These are phyloP conservation scores for Atlantisia rogersi DNA, from an alignment of 2,113 vertebrate species.

Conservation along the genomic window DNA sequence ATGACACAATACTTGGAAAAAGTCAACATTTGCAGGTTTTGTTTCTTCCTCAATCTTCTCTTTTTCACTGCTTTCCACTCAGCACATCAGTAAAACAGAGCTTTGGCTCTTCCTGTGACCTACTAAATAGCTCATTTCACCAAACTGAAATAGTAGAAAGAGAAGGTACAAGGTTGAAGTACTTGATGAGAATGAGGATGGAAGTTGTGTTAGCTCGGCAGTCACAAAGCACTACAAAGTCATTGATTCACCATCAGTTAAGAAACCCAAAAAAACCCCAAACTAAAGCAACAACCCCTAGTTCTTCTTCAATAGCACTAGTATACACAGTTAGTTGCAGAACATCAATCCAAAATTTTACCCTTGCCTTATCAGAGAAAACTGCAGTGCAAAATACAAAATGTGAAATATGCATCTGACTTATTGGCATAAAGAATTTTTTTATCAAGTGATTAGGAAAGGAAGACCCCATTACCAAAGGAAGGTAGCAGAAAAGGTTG, in stretches of 20 bases:
- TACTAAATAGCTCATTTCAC: constrained; percentile 39
- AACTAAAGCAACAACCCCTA: neutral
- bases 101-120: constrained; percentile 16
- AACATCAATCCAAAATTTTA: constrained; percentile 6
- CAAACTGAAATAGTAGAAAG: constrained; percentile 48
- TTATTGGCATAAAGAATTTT: neutral
- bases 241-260: neutral
- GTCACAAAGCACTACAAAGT: neutral
- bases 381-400: neutral
- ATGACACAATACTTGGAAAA: neutral
- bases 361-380: neutral
- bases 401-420: neutral
- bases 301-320: neutral
- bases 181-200: constrained; percentile 17
- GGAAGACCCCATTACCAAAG: neutral
- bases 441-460: neutral
- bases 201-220: constrained; percentile 12
- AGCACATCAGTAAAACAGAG: constrained; percentile 14
- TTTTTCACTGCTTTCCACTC: neutral
- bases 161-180: constrained; percentile 35
- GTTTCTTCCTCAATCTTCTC: neutral
- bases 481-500: neutral
- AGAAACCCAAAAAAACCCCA: neutral
- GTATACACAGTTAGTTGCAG: neutral
- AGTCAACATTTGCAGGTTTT: neutral